Percentiles rank a stretch among this genome's conserved stretches.
Conservation (phyloP, 2,113 vertebrate species). For the Protobothrops mucrosquamatus region DNA sequence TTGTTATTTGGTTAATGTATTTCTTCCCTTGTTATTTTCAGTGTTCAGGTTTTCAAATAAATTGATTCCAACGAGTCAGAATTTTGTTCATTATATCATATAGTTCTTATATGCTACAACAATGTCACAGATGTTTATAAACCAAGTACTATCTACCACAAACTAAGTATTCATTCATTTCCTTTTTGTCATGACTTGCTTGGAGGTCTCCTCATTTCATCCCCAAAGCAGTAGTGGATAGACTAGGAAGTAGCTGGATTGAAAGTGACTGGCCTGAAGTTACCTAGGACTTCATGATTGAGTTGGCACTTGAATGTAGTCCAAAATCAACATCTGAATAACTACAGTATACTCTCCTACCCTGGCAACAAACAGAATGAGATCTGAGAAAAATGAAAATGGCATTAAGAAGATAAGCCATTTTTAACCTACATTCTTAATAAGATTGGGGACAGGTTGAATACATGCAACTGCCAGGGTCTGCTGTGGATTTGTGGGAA, state of each 20-base stretch:
- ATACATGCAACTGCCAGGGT: not conserved
- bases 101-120: not conserved
- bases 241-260: not conserved
- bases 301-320: not conserved
- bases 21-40: not conserved
- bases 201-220: not conserved
- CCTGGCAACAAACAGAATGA: not conserved
- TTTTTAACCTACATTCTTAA: not conserved
- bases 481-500: not conserved
- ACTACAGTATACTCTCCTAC: not conserved
- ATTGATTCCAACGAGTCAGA: not conserved
- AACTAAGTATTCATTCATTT: not conserved
- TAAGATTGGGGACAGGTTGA: not conserved
- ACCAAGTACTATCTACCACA: not conserved
- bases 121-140: not conserved
- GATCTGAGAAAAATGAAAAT: not conserved
- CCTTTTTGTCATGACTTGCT: not conserved
- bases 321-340: not conserved
- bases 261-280: not conserved
- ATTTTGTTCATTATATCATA: not conserved
- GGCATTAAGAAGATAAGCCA: not conserved
- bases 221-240: not conserved
- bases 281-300: not conserved
- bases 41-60: not conserved
- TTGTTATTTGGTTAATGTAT: not conserved